Evolutionary conservation across 1,140 invertebrate genomes (phyloP), one percentile per base, ranked within the genome.

Genomic region (Drosophila virilis): DNA sequence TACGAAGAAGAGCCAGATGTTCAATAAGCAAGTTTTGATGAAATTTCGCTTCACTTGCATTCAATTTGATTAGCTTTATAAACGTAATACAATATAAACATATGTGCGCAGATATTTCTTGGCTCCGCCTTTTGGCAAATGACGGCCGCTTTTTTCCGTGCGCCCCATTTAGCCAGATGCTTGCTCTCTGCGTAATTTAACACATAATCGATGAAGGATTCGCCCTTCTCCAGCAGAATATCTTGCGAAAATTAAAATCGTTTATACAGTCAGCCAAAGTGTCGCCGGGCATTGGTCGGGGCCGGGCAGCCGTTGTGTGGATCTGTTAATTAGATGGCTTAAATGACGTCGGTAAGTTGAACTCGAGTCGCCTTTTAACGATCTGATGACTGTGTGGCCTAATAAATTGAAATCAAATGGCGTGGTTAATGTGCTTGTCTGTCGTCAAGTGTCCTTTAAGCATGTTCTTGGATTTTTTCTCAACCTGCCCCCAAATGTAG

Each of bases 181-280:
- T 74, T 73, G 65, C 68, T 77, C 51, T 79, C 50, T 84, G 82
- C 54, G 82, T 83, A 86, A 82, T 88, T 86, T 88, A 86, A 82
- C 82, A 86, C 83, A 74, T 79, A 86, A 86, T 86, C 82, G 76
- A 88, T 86, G 68, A 68, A 68, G 54, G 72, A 42, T 77, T 70
- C 28, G 40, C 17, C 68, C 65, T 8, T 13, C 28, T 28, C n/a
- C 40, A 22, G 48, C 42, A 54, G 48, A 48, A 13, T 22, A 66
- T 43, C 38, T 7, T 7, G 15, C 65, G 35, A 75, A 65, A 73
- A 82, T 86, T 77, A 76, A 81, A 88, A 79, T 77, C 71, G 45
- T 76, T 71, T 80, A 84, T 67, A 69, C 55, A 59, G 80, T 4
- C 80, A 78, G 74, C 13, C 57, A 28, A 43, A 50, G 50, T 57